phyloP scores from a whole-genome alignment of 1,140 invertebrate species.

The Lordiphosa collinella region DNA sequence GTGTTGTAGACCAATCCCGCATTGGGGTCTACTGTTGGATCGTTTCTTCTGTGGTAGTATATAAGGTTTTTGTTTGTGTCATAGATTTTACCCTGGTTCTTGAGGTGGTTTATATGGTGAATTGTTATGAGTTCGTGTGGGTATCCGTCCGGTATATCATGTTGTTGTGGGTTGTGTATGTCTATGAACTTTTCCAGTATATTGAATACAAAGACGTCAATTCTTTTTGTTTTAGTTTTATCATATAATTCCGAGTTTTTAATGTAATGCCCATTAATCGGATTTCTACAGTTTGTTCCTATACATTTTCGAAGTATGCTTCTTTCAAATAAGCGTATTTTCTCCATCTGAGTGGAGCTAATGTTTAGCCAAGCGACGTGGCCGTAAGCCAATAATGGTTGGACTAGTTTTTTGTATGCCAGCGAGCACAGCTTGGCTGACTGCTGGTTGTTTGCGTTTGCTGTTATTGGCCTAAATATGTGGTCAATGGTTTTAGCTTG shows the following conservation, averaged over 20 bases:
- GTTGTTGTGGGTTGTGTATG: not conserved
- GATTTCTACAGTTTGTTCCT: not conserved
- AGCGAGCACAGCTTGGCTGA: not conserved
- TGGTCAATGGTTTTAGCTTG: not conserved
- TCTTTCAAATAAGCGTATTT: constrained; percentile 1
- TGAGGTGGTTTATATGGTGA: constrained; percentile 1
- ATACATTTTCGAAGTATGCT: not conserved
- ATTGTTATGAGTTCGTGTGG: not conserved
- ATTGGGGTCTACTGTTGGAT: not conserved
- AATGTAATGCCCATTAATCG: not conserved
- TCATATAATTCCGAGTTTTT: not conserved
- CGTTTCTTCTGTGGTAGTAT: constrained; percentile 2
- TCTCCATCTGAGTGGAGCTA: not conserved
- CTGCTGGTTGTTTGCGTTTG: no score
- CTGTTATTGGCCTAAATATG: not conserved
- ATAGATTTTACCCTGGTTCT: not conserved
- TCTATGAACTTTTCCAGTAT: constrained; percentile 5
- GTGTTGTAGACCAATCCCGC: not conserved
- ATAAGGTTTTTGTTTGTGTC: not conserved
- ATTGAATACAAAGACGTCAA: constrained; percentile 3
- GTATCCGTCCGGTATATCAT: not conserved
- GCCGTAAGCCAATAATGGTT: constrained; percentile 4
- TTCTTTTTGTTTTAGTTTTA: not conserved
- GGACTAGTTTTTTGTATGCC: constrained; percentile 7
- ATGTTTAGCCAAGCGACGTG: constrained; percentile 1